Evolutionary conservation across 1,140 invertebrate genomes (phyloP), one percentile per base, ranked within the genome.

Genomic region (Drosophila obscura): DNA sequence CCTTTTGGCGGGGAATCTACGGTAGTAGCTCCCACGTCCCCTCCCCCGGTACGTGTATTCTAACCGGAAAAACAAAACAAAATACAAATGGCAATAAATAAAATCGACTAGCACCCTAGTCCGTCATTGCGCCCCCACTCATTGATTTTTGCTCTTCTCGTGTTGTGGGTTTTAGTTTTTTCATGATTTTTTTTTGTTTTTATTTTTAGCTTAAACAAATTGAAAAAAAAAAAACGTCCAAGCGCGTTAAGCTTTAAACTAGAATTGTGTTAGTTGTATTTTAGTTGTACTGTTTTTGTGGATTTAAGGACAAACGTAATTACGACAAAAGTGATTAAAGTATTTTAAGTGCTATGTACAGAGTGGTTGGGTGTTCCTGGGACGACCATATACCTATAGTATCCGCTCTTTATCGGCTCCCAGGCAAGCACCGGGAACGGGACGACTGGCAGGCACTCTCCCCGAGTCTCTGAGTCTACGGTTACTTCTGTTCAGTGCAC

Each of bases 171-270:
- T 45, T 45, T 57, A 26, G n/a, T 45, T 5, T 28, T 19, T 24
- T 6, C 26, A n/a, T 56, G 11, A 19, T 4, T n/a, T 52, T 71
- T 19, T 51, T 66, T 41, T 26, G 41, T 15, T 49, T 67, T 60
- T 76, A 60, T 67, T 76, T 76, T 39, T 43, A 59, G 73, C 72
- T 67, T 55, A 60, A 76, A 67, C 73, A 67, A 75, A 60, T 55
- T 56, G 72, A 75, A 75, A 75, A 75, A 35, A 31, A 31, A 1
- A 4, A 13, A 39, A 39, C 35, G 72, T 76, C 50, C 63, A 76
- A 76, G 73, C 55, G 39, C 8, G 63, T 62, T 56, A 67, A 76
- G 63, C 72, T 76, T 69, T 69, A 68, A 77, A 77, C 73, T 77
- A 76, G 41, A 76, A 69, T 62, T 74, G 41, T 48, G 41, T 63